phyloP scores from a whole-genome alignment of 1,140 invertebrate species.

The Trachelipus rathkii region DNA sequence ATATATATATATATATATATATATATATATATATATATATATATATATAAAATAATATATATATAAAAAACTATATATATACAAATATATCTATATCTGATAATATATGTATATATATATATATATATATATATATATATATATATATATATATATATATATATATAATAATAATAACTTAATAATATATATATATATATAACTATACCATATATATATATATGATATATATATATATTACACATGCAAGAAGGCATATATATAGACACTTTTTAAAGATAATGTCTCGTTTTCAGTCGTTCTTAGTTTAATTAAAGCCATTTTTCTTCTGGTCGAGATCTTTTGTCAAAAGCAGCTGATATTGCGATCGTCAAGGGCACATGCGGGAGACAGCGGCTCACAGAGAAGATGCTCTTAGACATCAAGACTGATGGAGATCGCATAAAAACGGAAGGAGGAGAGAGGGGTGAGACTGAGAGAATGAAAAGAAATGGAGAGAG shows the following conservation, averaged over 20 bases:
- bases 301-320: conserved; percentile 13
- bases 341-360: neutral
- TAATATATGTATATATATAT: too few species aligned
- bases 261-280: conserved; percentile 8
- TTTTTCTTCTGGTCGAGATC: conserved; percentile 1
- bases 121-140: too few species aligned
- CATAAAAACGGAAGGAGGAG: neutral
- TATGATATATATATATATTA: neutral
- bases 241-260: neutral
- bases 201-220: neutral
- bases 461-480: neutral
- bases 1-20: too few species aligned
- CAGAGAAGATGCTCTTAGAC: neutral
- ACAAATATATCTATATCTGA: too few species aligned
- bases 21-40: too few species aligned
- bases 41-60: too few species aligned
- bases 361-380: neutral
- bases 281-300: conserved; percentile 7
- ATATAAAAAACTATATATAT: too few species aligned
- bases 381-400: neutral
- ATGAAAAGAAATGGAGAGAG: neutral
- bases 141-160: too few species aligned
- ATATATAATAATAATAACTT: too few species aligned
- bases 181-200: neutral
- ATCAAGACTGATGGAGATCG: neutral